Percentiles rank a stretch among this genome's conserved stretches.
Evolutionary conservation across 2,797 vertebrate species (phyloP).

Genomic region (Gorsachius magnificus): DNA sequence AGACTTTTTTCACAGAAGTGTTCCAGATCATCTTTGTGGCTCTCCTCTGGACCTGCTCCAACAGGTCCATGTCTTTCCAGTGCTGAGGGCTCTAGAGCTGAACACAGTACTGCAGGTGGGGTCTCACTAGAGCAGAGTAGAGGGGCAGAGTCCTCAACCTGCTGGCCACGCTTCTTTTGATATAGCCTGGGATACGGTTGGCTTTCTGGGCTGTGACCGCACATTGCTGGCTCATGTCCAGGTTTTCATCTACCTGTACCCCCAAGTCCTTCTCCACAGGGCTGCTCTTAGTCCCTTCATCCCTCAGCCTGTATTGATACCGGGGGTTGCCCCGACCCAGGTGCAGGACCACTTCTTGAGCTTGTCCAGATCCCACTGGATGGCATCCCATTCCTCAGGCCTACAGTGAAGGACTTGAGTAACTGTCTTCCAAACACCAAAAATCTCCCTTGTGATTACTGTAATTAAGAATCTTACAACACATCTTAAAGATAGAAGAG

Average conservation of each 20-base stretch:
- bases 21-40: background rate
- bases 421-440: background rate
- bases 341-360: background rate
- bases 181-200: background rate
- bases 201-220: background rate
- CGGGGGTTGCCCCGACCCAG: accelerated
- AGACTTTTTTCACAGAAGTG: background rate
- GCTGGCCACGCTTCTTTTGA: background rate
- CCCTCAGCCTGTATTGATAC: background rate
- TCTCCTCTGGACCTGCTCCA: no score
- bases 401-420: background rate
- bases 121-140: no score
- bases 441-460: background rate
- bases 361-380: background rate
- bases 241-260: background rate
- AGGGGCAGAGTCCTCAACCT: no score
- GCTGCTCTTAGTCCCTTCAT: background rate
- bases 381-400: no score
- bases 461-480: background rate
- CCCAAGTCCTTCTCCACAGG: no score
- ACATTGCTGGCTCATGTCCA: background rate
- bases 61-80: no score
- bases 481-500: accelerated
- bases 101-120: no score
- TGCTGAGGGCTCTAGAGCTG: no score